Conservation (phyloP, 2,113 vertebrate species). For the Solenodon paradoxus region DNA sequence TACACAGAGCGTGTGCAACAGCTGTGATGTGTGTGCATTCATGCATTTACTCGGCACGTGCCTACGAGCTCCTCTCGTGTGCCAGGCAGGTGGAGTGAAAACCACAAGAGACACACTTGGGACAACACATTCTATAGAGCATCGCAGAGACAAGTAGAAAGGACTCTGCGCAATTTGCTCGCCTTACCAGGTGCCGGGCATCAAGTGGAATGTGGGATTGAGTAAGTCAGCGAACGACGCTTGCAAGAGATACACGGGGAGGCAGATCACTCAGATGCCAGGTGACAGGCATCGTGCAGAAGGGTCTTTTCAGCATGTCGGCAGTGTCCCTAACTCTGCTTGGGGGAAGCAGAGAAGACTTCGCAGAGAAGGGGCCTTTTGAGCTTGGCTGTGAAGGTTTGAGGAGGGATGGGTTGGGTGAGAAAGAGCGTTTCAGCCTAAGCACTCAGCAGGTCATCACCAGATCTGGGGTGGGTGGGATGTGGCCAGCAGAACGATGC, state of each 20-base stretch:
- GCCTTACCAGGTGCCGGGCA: background rate
- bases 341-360: background rate
- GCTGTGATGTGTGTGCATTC: background rate
- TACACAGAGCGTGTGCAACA: background rate
- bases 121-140: fast-evolving
- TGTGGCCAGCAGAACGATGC: background rate
- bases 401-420: background rate
- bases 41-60: background rate
- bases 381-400: background rate
- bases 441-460: too few species aligned
- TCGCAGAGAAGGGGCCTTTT: background rate
- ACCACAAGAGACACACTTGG: background rate
- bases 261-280: background rate
- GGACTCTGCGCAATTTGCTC: background rate
- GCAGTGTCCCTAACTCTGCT: background rate
- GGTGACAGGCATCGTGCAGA: background rate
- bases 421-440: background rate
- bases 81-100: background rate
- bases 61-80: background rate
- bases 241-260: background rate
- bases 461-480: too few species aligned
- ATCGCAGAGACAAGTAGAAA: background rate
- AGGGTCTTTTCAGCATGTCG: background rate
- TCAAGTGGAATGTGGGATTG: background rate
- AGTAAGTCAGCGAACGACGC: too few species aligned